phyloP scores from a whole-genome alignment of 2,113 vertebrate genomes.

The Abramis brama region DNA sequence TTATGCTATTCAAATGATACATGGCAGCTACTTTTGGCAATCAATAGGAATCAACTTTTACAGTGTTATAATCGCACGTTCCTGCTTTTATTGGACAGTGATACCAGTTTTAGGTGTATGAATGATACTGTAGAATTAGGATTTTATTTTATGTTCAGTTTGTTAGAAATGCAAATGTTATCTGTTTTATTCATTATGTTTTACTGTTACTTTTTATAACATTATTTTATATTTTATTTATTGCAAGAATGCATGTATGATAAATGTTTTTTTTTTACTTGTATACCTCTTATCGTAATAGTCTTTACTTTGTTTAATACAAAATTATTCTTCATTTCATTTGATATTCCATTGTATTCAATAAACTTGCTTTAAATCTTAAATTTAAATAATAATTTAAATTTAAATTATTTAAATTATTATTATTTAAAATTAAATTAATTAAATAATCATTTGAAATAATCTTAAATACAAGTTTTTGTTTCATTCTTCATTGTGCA shows the following conservation, averaged over 20 bases:
- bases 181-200: neutral
- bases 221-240: slow-evolving; percentile 16
- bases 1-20: neutral
- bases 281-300: neutral
- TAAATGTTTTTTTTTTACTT: neutral
- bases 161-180: neutral
- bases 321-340: neutral
- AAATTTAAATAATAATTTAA: too few species aligned
- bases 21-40: slow-evolving; percentile 20
- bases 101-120: neutral
- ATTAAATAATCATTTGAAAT: too few species aligned
- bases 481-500: slow-evolving; percentile 9
- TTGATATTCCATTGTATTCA: neutral
- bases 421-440: too few species aligned
- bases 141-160: neutral
- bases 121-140: neutral
- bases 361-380: neutral
- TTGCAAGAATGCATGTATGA: neutral
- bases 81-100: neutral
- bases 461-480: neutral
- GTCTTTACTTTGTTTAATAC: neutral
- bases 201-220: neutral
- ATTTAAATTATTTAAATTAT: too few species aligned
- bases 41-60: neutral
- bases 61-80: neutral